Conservation (phyloP, 1,140 invertebrate genomes). For the Calliphora vicina region DNA sequence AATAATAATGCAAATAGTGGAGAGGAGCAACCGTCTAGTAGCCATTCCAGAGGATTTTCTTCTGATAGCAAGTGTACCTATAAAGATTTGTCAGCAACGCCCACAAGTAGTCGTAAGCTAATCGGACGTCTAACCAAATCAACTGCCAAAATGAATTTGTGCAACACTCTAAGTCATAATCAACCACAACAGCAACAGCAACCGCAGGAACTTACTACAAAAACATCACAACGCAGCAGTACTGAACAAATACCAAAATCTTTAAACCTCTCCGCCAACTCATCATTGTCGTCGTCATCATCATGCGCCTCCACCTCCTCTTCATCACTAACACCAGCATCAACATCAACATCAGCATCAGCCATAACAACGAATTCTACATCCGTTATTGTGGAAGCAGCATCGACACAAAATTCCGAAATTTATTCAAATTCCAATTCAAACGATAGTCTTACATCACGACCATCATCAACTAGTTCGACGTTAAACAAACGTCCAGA, state of each 20-base stretch:
- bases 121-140: slow-evolving; percentile 60
- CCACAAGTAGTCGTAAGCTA: slow-evolving; percentile 57
- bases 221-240: slow-evolving; percentile 28
- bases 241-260: background rate
- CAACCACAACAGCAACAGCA: slow-evolving; percentile 27
- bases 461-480: slow-evolving; percentile 32
- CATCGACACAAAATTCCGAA: slow-evolving; percentile 43
- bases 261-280: background rate
- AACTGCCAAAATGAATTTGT: slow-evolving; percentile 61
- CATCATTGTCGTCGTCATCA: slow-evolving; percentile 25
- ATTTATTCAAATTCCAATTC: slow-evolving; percentile 58
- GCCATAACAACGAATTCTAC: background rate
- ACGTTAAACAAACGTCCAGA: background rate
- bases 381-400: background rate
- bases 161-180: slow-evolving; percentile 46
- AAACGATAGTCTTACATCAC: slow-evolving; percentile 48
- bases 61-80: slow-evolving; percentile 61
- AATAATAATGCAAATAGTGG: background rate
- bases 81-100: slow-evolving; percentile 57
- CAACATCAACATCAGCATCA: slow-evolving; percentile 26
- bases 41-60: slow-evolving; percentile 42
- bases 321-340: background rate
- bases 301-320: background rate
- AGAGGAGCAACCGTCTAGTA: slow-evolving; percentile 14
- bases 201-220: slow-evolving; percentile 1